A percentile compares a stretch with the other conserved stretches of the same genome.
Conservation (phyloP, 2,888 invertebrate species). For the Drosophila sordidapex region DNA sequence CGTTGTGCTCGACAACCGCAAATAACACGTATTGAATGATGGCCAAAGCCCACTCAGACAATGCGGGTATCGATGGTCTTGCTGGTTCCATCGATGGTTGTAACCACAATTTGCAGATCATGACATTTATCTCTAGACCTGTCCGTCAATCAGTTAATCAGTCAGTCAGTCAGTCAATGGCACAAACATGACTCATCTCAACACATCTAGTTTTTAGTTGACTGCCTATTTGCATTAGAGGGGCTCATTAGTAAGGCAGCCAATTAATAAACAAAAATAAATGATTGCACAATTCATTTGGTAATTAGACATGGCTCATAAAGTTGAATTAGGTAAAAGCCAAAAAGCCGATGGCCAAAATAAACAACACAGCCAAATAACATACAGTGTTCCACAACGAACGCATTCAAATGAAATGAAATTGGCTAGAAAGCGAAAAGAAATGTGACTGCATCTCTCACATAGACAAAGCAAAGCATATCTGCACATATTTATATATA, state of each 20-base stretch:
- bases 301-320: slow-evolving; percentile 83
- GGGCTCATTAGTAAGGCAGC: slow-evolving; percentile 67
- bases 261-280: slow-evolving; percentile 78
- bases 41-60: slow-evolving; percentile 34
- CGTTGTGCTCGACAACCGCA: slow-evolving; percentile 70
- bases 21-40: slow-evolving; percentile 55
- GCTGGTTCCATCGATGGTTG: background rate
- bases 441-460: slow-evolving; percentile 69
- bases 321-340: slow-evolving; percentile 75
- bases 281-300: slow-evolving; percentile 82
- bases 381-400: slow-evolving; percentile 36
- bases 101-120: slow-evolving; percentile 55
- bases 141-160: slow-evolving; percentile 19
- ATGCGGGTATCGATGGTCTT: slow-evolving; percentile 19
- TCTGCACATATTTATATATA: background rate
- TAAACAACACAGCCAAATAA: slow-evolving; percentile 39
- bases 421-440: slow-evolving; percentile 69
- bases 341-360: slow-evolving; percentile 53
- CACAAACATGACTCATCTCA: slow-evolving; percentile 40
- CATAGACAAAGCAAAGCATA: background rate
- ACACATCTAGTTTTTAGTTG: slow-evolving; percentile 28
- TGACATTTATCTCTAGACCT: slow-evolving; percentile 53
- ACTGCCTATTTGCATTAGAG: slow-evolving; percentile 23
- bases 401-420: slow-evolving; percentile 74
- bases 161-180: slow-evolving; percentile 15